Base-by-base conservation (phyloP, 64 coral and sea anemone species). In the Porites australiensis region DNA sequence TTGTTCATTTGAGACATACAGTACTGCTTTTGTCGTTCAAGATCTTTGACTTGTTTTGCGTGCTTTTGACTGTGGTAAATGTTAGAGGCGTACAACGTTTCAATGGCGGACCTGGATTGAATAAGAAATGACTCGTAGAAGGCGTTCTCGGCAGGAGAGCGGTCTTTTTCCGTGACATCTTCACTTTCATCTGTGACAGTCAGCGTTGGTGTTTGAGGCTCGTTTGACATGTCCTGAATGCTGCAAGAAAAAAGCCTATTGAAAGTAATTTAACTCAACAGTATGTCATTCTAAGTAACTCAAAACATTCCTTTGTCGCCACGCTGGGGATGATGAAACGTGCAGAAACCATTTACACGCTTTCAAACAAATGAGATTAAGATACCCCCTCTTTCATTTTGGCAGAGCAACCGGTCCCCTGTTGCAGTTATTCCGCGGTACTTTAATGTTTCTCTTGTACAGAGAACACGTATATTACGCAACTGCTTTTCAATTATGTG, bases 121-220 rank as follows among this genome's bases (percentile, higher is more conserved):
- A 98, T 70, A 1, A 98, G 86, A 57, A 95, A 98, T 5, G 96
- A 98, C 50, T 98, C 96, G 82, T 93, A 98, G 82, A 98, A 98
- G 2, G 96, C 94, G 71, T 98, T 75, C 74, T 98, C 96, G 10
- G 79, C 77, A 2, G 96, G 96, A 58, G 96, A 95, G 16, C 94
- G 91, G 13, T 93, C 66, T 44, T 78, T 83, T 43, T 93, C 87
- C 44, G 90, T 95, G 81, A 96, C 64, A 57, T 95, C 94, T 13
- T 89, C 70, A 55, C 47, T 83, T 64, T 89, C 78, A 5, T 77
- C 69, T 2, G 92, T 94, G 78, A 94, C 87, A 47, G 92, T 89
- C 47, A 94, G 77, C 19, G 9, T 94, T 16, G 92, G 87, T 12
- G 92, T 88, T 64, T 79, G 72, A 50, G 52, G 77, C 53, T 83